Evolutionary conservation across 1,140 invertebrate species (phyloP).

Genomic region (Lysiphlebus fabarum): DNA sequence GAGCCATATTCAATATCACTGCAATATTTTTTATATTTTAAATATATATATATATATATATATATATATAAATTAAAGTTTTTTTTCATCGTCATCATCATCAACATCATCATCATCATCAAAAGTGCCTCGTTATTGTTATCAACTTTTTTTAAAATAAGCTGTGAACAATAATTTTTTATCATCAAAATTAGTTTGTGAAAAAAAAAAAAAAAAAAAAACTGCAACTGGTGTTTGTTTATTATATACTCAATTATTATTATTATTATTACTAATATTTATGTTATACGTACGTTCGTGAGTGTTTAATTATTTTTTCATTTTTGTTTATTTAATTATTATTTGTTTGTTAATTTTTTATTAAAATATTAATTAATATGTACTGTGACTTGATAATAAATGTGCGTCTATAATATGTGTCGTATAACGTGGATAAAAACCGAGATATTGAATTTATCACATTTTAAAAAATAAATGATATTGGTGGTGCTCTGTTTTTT

Average conservation of each 20-base stretch:
- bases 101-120: too few relatives aligned
- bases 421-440: slow-evolving; percentile 20
- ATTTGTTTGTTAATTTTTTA: slow-evolving; percentile 2
- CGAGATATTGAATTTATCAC: slow-evolving; percentile 20
- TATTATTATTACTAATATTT: too few relatives aligned
- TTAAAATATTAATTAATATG: not conserved
- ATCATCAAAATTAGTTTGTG: slow-evolving; percentile 5
- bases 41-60: too few relatives aligned
- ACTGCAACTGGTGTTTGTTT: too few relatives aligned
- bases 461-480: slow-evolving; percentile 1
- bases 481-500: slow-evolving; percentile 22
- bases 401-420: slow-evolving; percentile 21
- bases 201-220: not conserved
- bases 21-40: too few relatives aligned
- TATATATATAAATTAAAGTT: too few relatives aligned
- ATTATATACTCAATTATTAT: too few relatives aligned
- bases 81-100: not conserved
- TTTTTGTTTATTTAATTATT: slow-evolving; percentile 2
- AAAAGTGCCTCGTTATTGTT: slow-evolving; percentile 15
- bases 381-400: slow-evolving; percentile 9
- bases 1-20: slow-evolving; percentile 20
- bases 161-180: too few relatives aligned
- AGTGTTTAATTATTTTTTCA: slow-evolving; percentile 5
- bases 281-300: not conserved
- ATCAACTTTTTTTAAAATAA: too few relatives aligned